Conservation (phyloP, 2,113 vertebrate species). For the Prinia subflava region DNA sequence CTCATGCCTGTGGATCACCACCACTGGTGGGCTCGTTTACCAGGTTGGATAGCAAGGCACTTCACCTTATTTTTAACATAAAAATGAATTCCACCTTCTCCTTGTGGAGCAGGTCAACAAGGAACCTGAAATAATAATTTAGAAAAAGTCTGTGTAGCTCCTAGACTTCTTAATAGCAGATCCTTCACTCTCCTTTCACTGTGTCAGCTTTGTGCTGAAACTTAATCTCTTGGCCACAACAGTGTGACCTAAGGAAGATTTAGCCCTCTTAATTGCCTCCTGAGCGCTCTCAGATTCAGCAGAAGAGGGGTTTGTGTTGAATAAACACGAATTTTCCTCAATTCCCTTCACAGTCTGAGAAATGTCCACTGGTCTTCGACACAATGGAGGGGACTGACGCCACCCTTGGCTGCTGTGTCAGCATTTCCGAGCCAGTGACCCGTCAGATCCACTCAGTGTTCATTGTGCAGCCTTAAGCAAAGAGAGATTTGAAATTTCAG, state of each 20-base stretch:
- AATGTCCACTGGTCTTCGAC: background rate
- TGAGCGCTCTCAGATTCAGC: background rate
- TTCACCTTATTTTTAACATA: background rate
- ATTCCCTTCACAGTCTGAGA: background rate
- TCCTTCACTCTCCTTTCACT: background rate
- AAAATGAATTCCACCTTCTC: background rate
- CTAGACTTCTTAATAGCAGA: background rate
- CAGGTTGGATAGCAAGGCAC: background rate
- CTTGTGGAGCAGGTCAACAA: background rate
- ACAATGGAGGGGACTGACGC: background rate
- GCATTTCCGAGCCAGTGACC: background rate
- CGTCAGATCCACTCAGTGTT: background rate
- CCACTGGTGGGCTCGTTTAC: background rate
- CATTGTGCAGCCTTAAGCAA: background rate
- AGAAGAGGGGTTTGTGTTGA: background rate
- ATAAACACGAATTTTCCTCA: background rate
- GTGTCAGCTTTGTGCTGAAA: background rate
- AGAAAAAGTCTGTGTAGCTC: background rate
- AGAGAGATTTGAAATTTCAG: background rate
- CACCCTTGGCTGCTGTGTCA: background rate
- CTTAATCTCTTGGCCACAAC: background rate
- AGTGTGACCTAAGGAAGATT: background rate
- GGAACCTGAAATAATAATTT: background rate
- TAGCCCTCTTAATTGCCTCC: background rate
- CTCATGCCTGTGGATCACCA: fast-evolving